Conservation (phyloP, 2,888 invertebrate species). For the Amblyjoppa fuscipennis region DNA sequence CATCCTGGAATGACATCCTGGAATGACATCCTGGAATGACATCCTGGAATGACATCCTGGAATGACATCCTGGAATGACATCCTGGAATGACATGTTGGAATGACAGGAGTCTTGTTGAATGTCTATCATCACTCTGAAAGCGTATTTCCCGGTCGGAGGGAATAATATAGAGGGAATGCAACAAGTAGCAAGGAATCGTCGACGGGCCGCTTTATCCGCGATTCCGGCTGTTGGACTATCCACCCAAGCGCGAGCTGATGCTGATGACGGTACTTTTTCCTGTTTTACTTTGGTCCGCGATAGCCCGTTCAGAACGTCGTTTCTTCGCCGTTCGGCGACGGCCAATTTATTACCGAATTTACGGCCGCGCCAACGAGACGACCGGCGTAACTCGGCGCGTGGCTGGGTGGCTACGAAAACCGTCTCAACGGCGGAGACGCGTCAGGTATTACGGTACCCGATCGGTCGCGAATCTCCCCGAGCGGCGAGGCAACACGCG, state of each 20-base stretch:
- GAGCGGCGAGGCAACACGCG: conserved; percentile 31
- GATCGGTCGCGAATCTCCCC: conserved; percentile 8
- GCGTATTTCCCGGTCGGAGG: not conserved
- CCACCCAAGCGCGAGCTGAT: not conserved
- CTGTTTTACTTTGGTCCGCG: not conserved
- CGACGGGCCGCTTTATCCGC: not conserved
- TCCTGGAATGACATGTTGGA: too few species aligned
- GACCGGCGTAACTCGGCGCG: not conserved
- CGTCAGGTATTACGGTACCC: conserved; percentile 7
- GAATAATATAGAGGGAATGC: not conserved
- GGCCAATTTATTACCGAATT: conserved; percentile 58
- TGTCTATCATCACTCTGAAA: not conserved
- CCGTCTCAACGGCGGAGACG: conserved; percentile 12
- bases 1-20: too few species aligned
- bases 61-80: too few species aligned
- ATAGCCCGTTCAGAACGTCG: conserved; percentile 5
- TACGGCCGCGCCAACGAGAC: conserved; percentile 18
- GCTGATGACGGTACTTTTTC: conserved; percentile 2
- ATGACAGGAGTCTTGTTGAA: too few species aligned
- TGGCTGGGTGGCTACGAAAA: not conserved
- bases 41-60: too few species aligned
- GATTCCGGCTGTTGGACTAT: not conserved
- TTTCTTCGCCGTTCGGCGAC: conserved; percentile 19
- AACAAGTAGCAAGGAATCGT: not conserved
- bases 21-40: too few species aligned